phyloP scores from a whole-genome alignment of 2,797 vertebrate species.

The Pseudomugil tenellus region DNA sequence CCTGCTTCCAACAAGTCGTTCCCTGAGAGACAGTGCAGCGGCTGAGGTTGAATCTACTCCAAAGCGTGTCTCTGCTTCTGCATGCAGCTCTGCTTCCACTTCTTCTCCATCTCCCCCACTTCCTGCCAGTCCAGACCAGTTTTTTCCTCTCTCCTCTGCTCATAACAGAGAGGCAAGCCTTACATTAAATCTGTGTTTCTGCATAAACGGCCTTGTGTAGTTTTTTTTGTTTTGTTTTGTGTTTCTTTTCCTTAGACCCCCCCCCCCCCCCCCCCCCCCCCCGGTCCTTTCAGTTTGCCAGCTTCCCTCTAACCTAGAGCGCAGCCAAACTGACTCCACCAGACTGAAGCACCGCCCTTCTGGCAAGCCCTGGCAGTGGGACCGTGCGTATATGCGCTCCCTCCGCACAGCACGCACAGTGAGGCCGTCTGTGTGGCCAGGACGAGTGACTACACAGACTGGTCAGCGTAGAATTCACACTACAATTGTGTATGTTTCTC shows the following conservation, averaged over 20 bases:
- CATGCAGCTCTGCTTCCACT: conserved; percentile 28
- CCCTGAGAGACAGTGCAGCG: conserved; percentile 19
- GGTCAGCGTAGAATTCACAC: too few species aligned
- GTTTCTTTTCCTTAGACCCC: too few species aligned
- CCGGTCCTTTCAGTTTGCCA: too few species aligned
- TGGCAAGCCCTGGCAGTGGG: too few species aligned
- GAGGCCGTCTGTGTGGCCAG: too few species aligned
- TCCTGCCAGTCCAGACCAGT: conserved; percentile 78
- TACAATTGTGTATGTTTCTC: too few species aligned
- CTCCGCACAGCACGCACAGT: too few species aligned
- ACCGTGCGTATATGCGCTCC: too few species aligned
- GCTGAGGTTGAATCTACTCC: conserved; percentile 19
- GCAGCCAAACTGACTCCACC: too few species aligned
- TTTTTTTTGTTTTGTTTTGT: conserved; percentile 32
- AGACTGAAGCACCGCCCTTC: too few species aligned
- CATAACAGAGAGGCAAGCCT: conserved; percentile 83
- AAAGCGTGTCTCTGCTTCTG: conserved; percentile 31
- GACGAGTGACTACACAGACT: too few species aligned
- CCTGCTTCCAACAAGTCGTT: conserved; percentile 22
- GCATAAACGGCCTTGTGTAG: conserved; percentile 82
- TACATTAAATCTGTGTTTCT: conserved; percentile 87
- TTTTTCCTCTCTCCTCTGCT: conserved; percentile 80
- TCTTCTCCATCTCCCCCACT: conserved; percentile 24
- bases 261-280: conserved; percentile 9
- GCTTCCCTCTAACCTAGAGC: too few species aligned